Evolutionary conservation across 2,888 invertebrate species (phyloP).

Genomic region (Erpobdella octoculata): DNA sequence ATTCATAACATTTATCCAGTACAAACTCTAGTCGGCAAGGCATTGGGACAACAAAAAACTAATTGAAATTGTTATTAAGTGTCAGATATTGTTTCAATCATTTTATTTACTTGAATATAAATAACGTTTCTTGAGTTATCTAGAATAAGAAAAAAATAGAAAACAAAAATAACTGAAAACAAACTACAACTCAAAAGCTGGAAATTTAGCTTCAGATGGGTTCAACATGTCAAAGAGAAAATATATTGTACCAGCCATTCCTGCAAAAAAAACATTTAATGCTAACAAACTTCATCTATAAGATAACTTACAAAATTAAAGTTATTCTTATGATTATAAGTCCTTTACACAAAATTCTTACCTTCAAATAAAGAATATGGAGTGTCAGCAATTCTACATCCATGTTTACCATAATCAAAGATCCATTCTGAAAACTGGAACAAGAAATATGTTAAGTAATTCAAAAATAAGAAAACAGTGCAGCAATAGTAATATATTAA

Average conservation of each 20-base stretch:
- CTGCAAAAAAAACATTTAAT: conserved; percentile 39
- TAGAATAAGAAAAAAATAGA: too few relatives aligned
- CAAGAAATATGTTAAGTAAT: background rate
- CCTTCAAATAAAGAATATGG: conserved; percentile 79
- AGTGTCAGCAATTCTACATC: conserved; percentile 63
- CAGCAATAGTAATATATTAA: too few relatives aligned
- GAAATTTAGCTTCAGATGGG: conserved; percentile 65
- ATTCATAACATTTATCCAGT: too few relatives aligned
- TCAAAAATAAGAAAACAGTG: too few relatives aligned
- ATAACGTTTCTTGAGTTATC: too few relatives aligned
- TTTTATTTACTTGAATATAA: too few relatives aligned
- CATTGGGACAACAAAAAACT: too few relatives aligned
- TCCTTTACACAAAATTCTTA: conserved; percentile 40
- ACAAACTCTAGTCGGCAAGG: too few relatives aligned
- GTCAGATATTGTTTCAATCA: too few relatives aligned
- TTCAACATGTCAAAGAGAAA: conserved; percentile 65
- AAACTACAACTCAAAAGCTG: conserved; percentile 57
- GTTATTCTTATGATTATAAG: background rate
- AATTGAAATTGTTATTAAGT: too few relatives aligned
- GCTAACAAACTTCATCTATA: background rate
- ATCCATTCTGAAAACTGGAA: conserved; percentile 72
- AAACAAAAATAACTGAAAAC: too few relatives aligned
- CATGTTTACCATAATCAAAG: conserved; percentile 63
- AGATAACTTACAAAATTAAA: background rate
- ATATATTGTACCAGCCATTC: conserved; percentile 67